Conservation (phyloP, 2,797 vertebrate genomes). For the Clarias laeviceps region DNA sequence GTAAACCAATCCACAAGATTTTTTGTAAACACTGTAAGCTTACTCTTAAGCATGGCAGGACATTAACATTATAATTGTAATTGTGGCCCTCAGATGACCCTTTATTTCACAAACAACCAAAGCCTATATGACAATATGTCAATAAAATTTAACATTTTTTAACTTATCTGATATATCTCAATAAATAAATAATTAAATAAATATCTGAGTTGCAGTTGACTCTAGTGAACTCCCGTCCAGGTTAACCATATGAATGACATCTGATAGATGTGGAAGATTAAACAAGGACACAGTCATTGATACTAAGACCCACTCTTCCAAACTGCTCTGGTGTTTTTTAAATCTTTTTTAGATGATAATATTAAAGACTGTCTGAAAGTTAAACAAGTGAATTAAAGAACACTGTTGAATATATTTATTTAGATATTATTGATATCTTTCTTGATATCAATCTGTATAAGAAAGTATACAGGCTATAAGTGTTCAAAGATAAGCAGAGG, state of each 20-base stretch:
- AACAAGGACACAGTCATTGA: conserved; percentile 3
- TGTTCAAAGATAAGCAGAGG: neutral
- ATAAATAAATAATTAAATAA: neutral
- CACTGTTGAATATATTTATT: neutral
- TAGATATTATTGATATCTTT: neutral
- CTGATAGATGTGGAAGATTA: neutral
- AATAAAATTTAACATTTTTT: neutral
- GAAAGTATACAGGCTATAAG: neutral
- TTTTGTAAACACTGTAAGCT: neutral
- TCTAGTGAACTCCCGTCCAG: neutral
- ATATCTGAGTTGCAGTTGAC: neutral
- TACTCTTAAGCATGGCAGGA: neutral
- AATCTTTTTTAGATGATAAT: neutral
- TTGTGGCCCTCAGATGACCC: neutral
- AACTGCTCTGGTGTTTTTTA: neutral
- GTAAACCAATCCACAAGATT: neutral
- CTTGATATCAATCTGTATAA: neutral
- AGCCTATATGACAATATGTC: neutral
- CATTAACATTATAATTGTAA: neutral
- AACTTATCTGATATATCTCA: neutral
- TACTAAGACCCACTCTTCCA: neutral
- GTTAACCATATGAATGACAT: neutral
- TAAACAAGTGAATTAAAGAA: neutral
- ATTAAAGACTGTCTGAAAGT: neutral
- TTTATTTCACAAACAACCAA: neutral